Evolutionary conservation across 2,888 invertebrate species (phyloP), one percentile per base, ranked within the genome.

Genomic region (Cheilosia variabilis): DNA sequence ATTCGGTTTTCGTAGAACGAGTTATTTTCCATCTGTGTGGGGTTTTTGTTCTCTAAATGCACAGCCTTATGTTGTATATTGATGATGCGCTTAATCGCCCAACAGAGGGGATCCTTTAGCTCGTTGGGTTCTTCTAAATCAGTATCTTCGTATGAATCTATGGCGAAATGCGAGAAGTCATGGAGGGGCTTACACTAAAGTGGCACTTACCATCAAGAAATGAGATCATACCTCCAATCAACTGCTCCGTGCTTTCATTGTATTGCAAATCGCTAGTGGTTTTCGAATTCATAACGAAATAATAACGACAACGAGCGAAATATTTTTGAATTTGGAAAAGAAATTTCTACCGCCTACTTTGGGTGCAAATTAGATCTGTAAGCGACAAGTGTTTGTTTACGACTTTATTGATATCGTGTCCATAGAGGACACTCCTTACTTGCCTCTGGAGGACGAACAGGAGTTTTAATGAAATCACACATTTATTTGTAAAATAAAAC

Each of bases 161-260:
- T 55, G 50, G 2, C 9, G 4, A 6, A 37, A 13, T 13, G 17
- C 5, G 45, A 58, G 15, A 43, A 45, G 34, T 65, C 2, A 65
- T 31, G 7, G 7, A 31, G 13, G 5, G 17, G 15, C 0, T 47
- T 31, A 41, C 22, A 22, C 13, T n/a, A 34, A 10, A 24, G 17
- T 31, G 19, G 4, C 65, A 71, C 87, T 87, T 87, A 89, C 89
- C 88, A 58, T 89, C 87, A 68, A 89, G 87, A 87, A 89, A 89
- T 47, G 87, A 87, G 79, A 89, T 86, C 89, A 89, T 89, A 60
- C 87, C 83, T 57, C 80, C 73, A 10, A 89, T 87, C 41, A 89
- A 75, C 78, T 89, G 87, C 77, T 89, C 89, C 69, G 88, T 89
- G 68, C 87, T 87, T 17, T 88, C 72, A 37, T 13, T 13, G 13